phyloP scores from a whole-genome alignment of 2,888 invertebrate species.

The Caenorhabditis japonica region DNA sequence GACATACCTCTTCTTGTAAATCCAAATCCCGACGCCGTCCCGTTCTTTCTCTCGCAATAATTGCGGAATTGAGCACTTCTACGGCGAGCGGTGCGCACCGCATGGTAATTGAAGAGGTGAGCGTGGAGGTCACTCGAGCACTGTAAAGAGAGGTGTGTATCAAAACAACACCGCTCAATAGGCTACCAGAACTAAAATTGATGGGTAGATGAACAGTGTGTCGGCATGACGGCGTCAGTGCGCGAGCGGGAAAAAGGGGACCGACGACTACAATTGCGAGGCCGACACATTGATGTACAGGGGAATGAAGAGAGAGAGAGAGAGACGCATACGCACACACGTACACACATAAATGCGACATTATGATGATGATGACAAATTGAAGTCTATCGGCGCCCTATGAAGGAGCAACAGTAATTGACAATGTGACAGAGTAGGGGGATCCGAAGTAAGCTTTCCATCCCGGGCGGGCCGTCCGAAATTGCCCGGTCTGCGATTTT shows the following conservation, averaged over 20 bases:
- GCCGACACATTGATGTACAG: too few relatives aligned
- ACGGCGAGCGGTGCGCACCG: constrained; percentile 23
- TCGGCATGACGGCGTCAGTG: constrained; percentile 44
- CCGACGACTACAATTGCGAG: constrained; percentile 45
- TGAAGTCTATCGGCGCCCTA: constrained; percentile 35
- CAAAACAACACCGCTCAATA: constrained; percentile 30
- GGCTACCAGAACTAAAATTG: constrained; percentile 40
- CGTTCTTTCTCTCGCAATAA: constrained; percentile 10
- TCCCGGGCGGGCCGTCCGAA: too few relatives aligned
- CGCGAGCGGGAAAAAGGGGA: constrained; percentile 39
- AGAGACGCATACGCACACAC: constrained; percentile 8
- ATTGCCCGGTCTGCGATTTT: too few relatives aligned
- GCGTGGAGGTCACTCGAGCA: constrained; percentile 38
- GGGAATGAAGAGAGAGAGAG: too few relatives aligned
- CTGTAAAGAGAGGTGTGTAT: constrained; percentile 21
- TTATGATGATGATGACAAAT: constrained; percentile 44
- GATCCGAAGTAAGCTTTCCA: too few relatives aligned
- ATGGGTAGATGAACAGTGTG: constrained; percentile 35
- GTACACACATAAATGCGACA: constrained; percentile 25
- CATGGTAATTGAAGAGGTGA: constrained; percentile 46
- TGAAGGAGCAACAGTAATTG: constrained; percentile 26
- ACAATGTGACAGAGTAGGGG: too few relatives aligned
- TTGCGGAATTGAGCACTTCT: constrained; percentile 46
- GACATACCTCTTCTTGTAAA: constrained; percentile 4
- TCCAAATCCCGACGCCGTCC: neutral